A percentile compares a stretch with the other conserved stretches of the same genome.
phyloP scores from a whole-genome alignment of 2,113 vertebrate species.

The Nettapus auritus region DNA sequence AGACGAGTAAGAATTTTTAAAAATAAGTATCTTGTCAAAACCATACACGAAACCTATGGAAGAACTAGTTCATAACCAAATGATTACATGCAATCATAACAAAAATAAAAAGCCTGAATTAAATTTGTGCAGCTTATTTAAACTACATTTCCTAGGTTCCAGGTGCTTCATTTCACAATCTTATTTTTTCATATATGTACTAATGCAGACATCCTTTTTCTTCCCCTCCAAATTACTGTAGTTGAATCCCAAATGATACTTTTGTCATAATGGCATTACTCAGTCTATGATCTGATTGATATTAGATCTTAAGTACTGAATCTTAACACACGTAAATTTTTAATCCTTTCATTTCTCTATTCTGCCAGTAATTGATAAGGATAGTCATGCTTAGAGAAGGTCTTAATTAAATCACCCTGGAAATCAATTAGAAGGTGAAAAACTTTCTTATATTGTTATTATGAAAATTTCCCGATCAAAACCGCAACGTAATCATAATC shows the following conservation, averaged over 20 bases:
- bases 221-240: conserved; percentile 14
- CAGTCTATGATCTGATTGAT: conserved; percentile 71
- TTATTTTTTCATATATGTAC: conserved; percentile 4
- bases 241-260: conserved; percentile 63
- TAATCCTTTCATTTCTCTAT: conserved; percentile 71
- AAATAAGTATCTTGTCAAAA: background rate
- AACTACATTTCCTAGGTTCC: background rate
- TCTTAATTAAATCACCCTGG: conserved; percentile 66
- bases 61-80: background rate
- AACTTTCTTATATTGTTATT: conserved; percentile 64
- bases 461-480: conserved; percentile 68
- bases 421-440: conserved; percentile 75
- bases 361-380: conserved; percentile 70
- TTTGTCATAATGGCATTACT: conserved; percentile 68
- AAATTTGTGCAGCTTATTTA: background rate
- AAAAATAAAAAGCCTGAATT: background rate
- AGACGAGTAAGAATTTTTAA: background rate
- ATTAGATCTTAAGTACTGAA: conserved; percentile 70
- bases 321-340: conserved; percentile 70
- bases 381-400: conserved; percentile 59
- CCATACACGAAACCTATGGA: background rate
- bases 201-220: conserved; percentile 1
- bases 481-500: conserved; percentile 67
- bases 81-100: background rate
- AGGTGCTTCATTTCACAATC: background rate